These are phyloP conservation scores for Notolepis coatsorum DNA, from an alignment of 2,797 vertebrate genomes.

Conservation along the genomic window DNA sequence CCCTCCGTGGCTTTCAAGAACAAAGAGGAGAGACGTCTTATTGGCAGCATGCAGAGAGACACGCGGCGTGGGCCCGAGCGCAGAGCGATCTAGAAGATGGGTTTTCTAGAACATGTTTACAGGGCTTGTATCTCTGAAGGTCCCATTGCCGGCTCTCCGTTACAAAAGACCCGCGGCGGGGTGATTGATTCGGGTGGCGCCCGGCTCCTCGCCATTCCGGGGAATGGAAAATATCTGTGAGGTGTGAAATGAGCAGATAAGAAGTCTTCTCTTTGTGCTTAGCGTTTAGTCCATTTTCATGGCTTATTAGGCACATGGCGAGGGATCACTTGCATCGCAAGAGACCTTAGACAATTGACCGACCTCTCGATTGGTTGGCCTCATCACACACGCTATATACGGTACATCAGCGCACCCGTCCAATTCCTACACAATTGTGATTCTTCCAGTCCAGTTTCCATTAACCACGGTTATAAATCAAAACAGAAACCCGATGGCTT, in stretches of 20 bases:
- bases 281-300: slow-evolving; percentile 38
- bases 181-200: slow-evolving; percentile 55
- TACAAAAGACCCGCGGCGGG: slow-evolving; percentile 60
- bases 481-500: neutral
- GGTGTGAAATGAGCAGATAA: slow-evolving; percentile 68
- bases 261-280: slow-evolving; percentile 43
- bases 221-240: slow-evolving; percentile 70
- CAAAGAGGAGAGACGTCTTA: slow-evolving; percentile 76
- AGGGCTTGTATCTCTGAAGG: slow-evolving; percentile 72
- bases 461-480: slow-evolving; percentile 13
- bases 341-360: slow-evolving; percentile 44
- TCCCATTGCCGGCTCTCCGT: slow-evolving; percentile 61
- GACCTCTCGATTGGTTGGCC: slow-evolving; percentile 29
- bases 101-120: slow-evolving; percentile 75
- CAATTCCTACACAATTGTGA: neutral
- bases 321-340: slow-evolving; percentile 47
- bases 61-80: slow-evolving; percentile 58
- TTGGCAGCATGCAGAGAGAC: slow-evolving; percentile 76
- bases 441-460: neutral
- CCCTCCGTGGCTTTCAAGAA: slow-evolving; percentile 83
- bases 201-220: slow-evolving; percentile 54
- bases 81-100: slow-evolving; percentile 67
- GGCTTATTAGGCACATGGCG: slow-evolving; percentile 36
- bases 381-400: too few species aligned
- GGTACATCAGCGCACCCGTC: neutral